Evolutionary conservation across 1,140 invertebrate species (phyloP).

Genomic region (Acromyrmex echinatior): DNA sequence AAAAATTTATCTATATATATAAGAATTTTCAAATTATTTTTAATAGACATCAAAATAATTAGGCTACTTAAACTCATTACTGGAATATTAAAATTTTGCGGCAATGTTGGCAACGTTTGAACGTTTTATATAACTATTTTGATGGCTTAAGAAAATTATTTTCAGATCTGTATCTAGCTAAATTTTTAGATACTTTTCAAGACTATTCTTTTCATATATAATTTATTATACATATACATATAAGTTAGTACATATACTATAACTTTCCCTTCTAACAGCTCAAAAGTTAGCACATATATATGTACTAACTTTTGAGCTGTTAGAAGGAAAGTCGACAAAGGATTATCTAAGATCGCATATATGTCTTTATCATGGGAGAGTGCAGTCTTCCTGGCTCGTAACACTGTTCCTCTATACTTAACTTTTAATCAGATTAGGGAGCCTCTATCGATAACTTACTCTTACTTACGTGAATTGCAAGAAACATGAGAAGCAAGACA

Average conservation of each 20-base stretch:
- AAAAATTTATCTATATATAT: too few relatives aligned
- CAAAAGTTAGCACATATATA: not conserved
- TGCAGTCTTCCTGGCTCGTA: conserved; percentile 16
- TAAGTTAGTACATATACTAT: too few relatives aligned
- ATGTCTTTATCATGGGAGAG: conserved; percentile 11
- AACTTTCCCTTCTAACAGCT: too few relatives aligned
- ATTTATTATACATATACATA: not conserved
- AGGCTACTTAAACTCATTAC: too few relatives aligned
- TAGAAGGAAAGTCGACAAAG: not conserved
- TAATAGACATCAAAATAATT: too few relatives aligned
- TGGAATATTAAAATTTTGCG: too few relatives aligned
- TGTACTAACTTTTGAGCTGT: not conserved
- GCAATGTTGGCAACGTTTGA: too few relatives aligned
- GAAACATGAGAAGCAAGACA: not conserved
- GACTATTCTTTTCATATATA: not conserved
- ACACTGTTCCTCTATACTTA: conserved; percentile 27
- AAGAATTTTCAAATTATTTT: too few relatives aligned
- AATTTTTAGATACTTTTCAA: too few relatives aligned
- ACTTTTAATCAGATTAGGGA: conserved; percentile 55
- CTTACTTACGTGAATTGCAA: conserved; percentile 9
- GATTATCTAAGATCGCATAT: conserved; percentile 35
- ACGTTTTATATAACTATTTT: too few relatives aligned
- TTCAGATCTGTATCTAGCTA: too few relatives aligned
- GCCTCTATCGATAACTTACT: conserved; percentile 40
- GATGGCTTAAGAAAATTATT: too few relatives aligned